Conservation (phyloP, 2,888 invertebrate species). For the Sarcophaga subvicina region DNA sequence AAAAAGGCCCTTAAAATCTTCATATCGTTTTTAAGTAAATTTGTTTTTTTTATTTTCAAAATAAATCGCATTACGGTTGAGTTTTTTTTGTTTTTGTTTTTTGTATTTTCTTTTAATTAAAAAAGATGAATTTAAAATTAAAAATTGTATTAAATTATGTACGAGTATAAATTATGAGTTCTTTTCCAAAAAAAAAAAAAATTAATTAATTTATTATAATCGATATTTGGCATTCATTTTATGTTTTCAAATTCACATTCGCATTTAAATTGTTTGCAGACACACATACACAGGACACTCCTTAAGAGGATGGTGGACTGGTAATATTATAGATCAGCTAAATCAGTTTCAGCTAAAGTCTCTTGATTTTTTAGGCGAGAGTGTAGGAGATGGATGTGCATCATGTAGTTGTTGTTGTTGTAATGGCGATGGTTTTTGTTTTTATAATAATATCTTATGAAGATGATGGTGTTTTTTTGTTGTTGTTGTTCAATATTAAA, state of each 20-base stretch:
- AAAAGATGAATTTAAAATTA: slow-evolving; percentile 66
- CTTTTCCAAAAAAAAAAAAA: slow-evolving; percentile 60
- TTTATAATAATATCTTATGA: slow-evolving; percentile 46
- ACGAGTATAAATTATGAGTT: slow-evolving; percentile 62
- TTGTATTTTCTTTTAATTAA: slow-evolving; percentile 62
- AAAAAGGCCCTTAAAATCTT: not conserved
- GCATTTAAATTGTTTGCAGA: slow-evolving; percentile 50
- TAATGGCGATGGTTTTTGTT: slow-evolving; percentile 15
- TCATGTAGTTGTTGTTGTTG: slow-evolving; percentile 14
- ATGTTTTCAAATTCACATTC: slow-evolving; percentile 21
- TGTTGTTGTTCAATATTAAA: slow-evolving; percentile 55
- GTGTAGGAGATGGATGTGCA: slow-evolving; percentile 24
- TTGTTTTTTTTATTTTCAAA: slow-evolving; percentile 27
- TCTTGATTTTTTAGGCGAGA: not conserved
- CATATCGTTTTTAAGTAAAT: not conserved
- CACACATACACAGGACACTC: slow-evolving; percentile 17
- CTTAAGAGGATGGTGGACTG: not conserved
- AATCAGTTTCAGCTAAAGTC: too few species aligned
- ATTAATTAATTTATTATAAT: slow-evolving; percentile 50
- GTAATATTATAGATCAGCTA: slow-evolving; percentile 2
- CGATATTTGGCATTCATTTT: slow-evolving; percentile 55
- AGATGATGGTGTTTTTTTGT: slow-evolving; percentile 55
- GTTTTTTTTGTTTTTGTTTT: slow-evolving; percentile 50
- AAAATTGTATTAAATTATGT: slow-evolving; percentile 62
- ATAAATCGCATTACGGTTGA: slow-evolving; percentile 41